Evolutionary conservation across 2,888 invertebrate species (phyloP).

Genomic region (Sisyra nigra): DNA sequence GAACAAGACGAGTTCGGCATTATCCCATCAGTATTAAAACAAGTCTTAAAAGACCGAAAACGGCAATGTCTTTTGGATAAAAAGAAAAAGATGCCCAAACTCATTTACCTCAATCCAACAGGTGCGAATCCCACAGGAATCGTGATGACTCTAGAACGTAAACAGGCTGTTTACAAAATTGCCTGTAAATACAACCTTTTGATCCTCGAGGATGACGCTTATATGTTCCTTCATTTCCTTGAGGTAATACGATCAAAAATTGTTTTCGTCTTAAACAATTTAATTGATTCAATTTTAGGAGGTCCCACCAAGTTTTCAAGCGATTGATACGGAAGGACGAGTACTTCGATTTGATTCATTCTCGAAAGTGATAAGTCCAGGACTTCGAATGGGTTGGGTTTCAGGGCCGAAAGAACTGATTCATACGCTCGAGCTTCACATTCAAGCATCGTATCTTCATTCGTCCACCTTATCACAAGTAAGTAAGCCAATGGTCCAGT

Average conservation of each 20-base stretch:
- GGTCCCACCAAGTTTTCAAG: constrained; percentile 47
- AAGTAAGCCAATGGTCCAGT: constrained; percentile 16
- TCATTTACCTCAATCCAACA: constrained; percentile 59
- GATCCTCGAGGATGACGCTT: constrained; percentile 71
- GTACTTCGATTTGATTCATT: constrained; percentile 64
- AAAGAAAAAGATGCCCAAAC: constrained; percentile 44
- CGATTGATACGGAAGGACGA: constrained; percentile 56
- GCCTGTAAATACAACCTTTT: constrained; percentile 61
- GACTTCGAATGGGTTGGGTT: constrained; percentile 55
- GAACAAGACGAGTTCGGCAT: constrained; percentile 54
- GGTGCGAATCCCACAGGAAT: constrained; percentile 63
- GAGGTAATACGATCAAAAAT: constrained; percentile 36
- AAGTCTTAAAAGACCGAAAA: constrained; percentile 35
- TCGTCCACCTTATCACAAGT: constrained; percentile 49
- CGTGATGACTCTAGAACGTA: constrained; percentile 44
- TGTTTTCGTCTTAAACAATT: neutral
- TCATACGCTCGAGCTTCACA: constrained; percentile 46
- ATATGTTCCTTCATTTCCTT: constrained; percentile 59
- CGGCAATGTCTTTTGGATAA: constrained; percentile 21
- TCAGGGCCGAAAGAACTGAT: constrained; percentile 52
- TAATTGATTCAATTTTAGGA: constrained; percentile 22
- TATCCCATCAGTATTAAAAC: constrained; percentile 39
- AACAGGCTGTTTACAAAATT: constrained; percentile 52
- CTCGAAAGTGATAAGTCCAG: constrained; percentile 57
- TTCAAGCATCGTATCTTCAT: constrained; percentile 51